Base-by-base conservation (phyloP, 2,113 vertebrate genomes). In the Xyrauchen texanus region DNA sequence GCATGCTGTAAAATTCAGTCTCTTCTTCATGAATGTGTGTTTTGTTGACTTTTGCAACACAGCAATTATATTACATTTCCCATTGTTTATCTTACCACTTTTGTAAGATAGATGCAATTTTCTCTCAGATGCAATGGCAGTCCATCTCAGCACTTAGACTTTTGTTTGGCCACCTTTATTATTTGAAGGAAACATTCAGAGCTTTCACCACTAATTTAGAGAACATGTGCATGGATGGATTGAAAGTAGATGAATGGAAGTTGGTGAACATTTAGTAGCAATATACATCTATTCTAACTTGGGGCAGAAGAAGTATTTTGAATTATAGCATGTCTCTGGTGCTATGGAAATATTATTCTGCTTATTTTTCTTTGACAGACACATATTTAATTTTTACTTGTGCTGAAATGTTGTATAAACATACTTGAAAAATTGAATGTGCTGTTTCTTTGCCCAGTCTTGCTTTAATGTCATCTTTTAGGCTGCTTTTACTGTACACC, bases 111-210 rank as follows among this genome's bases (percentile, higher is more conserved):
- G 55, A 47, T 0, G n/a, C 42, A 72, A 72, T 72, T 72, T 47
- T 72, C 70, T 72, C 55, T 47, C 55, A 53, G 60, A 46, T 61
- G 70, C 70, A 61, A 5, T 4, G 11, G 55, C 55, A 15, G 70
- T 61, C 70, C 70, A 47, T 72, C 55, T 72, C n/a, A 72, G 70
- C 70, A 72, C 70, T 72, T 72, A 72, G 45, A 55, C 70, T 60
- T 72, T 72, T 72, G 70, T 72, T 72, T 46, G 55, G 55, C 9
- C 55, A 3, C 10, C 44, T n/a, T 72, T 55, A 72, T 72, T 60
- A 55, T 72, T 69, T 5, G 11, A 55, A 34, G 68, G 7, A 69
- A 69, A 69, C 51, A 11, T 69, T 11, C n/a, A 72, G 15, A 60
- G 70, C 70, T 72, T 72, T 72, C 55, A 72, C 69, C n/a, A 60